Evolutionary conservation across 2,888 invertebrate genomes (phyloP), one percentile per base, ranked within the genome.

Genomic region (Brachypalpus laphriformis): DNA sequence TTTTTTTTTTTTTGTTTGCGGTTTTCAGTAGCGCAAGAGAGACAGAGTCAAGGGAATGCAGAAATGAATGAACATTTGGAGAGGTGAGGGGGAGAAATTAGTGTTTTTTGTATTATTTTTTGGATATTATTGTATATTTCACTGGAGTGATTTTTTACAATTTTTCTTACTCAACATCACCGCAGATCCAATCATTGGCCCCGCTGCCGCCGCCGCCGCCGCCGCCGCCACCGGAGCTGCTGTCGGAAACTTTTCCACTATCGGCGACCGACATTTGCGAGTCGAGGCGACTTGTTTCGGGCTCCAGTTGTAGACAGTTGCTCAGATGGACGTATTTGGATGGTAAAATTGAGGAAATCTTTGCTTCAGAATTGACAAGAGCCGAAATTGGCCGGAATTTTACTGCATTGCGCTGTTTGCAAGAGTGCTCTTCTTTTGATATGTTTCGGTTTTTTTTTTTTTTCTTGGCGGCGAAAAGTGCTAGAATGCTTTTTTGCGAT

Each of bases 121-220:
- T 85, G 45, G 59, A 47, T 71, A 71, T 85, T 80, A 25, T 25
- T 42, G 42, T 54, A 72, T 68, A 74, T 77, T 83, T 76, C 75
- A 85, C 85, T 76, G 85, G 81, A 85, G 81, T 81, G 81, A 85
- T 85, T 85, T 85, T 81, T 85, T 85, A 81, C 89, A 89, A 89
- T 89, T 89, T 90, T 91, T 91, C 92, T 92, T 92, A 92, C 92
- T 92, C 90, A 88, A 87, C 88, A 89, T 90, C 90, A 87, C 89
- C 88, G 88, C 90, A 90, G 87, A 88, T 89, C 90, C 90, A 90
- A 87, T 90, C 90, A 86, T 88, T 89, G 63, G 70, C 85, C 61
- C 71, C 61, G 76, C 85, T 76, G 57, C 81, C 75, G 66, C 75
- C 66, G 18, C 78, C 71, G 75, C 85, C 76, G 22, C 81, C 85